These are phyloP conservation scores for Siniperca undulata DNA, from an alignment of 2,797 vertebrate genomes.

Conservation along the genomic window DNA sequence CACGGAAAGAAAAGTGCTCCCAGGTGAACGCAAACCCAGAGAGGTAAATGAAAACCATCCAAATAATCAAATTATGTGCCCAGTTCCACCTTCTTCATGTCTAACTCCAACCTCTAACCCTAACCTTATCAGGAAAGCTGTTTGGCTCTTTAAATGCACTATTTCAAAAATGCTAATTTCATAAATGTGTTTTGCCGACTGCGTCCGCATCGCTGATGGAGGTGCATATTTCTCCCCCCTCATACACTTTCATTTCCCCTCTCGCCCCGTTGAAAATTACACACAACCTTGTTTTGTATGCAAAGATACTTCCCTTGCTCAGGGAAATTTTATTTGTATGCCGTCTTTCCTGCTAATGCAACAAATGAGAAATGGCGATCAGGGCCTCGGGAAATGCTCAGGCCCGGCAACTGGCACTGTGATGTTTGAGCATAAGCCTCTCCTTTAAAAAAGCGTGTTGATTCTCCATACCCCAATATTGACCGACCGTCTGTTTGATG, in stretches of 20 bases:
- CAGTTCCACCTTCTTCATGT: slow-evolving; percentile 14
- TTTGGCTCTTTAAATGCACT: slow-evolving; percentile 36
- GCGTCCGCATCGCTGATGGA: slow-evolving; percentile 57
- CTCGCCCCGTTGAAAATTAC: slow-evolving; percentile 60
- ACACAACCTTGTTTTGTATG: slow-evolving; percentile 79
- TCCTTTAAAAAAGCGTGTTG: slow-evolving; percentile 91
- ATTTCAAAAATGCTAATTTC: slow-evolving; percentile 68
- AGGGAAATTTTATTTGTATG: slow-evolving; percentile 77
- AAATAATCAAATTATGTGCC: slow-evolving; percentile 39
- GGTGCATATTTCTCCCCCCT: slow-evolving; percentile 57
- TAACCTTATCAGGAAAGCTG: slow-evolving; percentile 25
- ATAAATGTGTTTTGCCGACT: slow-evolving; percentile 61
- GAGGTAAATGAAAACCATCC: slow-evolving; percentile 25
- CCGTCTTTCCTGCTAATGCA: slow-evolving; percentile 75
- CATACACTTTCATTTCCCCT: slow-evolving; percentile 49
- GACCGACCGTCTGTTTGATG: slow-evolving; percentile 96
- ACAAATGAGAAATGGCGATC: slow-evolving; percentile 84
- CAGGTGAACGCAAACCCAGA: slow-evolving; percentile 24
- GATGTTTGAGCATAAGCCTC: slow-evolving; percentile 89
- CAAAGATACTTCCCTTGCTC: slow-evolving; percentile 72
- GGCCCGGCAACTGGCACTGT: slow-evolving; percentile 71
- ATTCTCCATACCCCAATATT: slow-evolving; percentile 95
- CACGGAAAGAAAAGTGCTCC: background rate
- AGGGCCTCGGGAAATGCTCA: slow-evolving; percentile 75
- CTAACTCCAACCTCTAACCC: slow-evolving; percentile 15